Evolutionary conservation across 2,797 vertebrate genomes (phyloP).

Genomic region (Thunnus albacares): DNA sequence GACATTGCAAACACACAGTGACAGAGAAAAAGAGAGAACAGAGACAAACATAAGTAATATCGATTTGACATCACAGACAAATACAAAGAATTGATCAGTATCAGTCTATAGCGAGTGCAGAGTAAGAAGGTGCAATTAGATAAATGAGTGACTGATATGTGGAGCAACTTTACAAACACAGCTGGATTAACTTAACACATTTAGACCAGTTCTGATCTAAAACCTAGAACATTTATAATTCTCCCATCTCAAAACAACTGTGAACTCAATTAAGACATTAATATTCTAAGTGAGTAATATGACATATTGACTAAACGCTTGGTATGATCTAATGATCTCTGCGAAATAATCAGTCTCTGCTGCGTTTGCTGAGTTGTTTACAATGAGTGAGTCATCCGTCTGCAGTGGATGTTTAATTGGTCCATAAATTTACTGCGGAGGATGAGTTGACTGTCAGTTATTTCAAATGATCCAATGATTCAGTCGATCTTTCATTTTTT

Average conservation of each 20-base stretch:
- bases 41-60: slow-evolving; percentile 1
- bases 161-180: too few species aligned
- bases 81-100: neutral
- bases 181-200: neutral
- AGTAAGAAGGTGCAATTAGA: neutral
- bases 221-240: slow-evolving; percentile 3
- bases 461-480: slow-evolving; percentile 7
- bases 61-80: slow-evolving; percentile 17
- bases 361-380: slow-evolving; percentile 14
- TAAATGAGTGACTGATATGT: neutral
- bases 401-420: slow-evolving; percentile 40
- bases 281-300: neutral
- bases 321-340: slow-evolving; percentile 17
- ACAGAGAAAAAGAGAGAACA: neutral
- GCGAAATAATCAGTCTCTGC: slow-evolving; percentile 20
- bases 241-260: neutral
- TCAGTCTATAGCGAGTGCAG: neutral
- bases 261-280: slow-evolving; percentile 7
- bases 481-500: neutral
- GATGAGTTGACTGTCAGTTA: neutral
- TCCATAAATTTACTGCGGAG: slow-evolving; percentile 16
- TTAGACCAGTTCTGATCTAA: neutral
- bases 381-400: slow-evolving; percentile 9
- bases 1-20: neutral
- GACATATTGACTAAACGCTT: slow-evolving; percentile 7